A percentile compares a stretch with the other conserved stretches of the same genome.
These are phyloP conservation scores for Entelurus aequoreus DNA, from an alignment of 2,113 vertebrate species.

Conservation along the genomic window DNA sequence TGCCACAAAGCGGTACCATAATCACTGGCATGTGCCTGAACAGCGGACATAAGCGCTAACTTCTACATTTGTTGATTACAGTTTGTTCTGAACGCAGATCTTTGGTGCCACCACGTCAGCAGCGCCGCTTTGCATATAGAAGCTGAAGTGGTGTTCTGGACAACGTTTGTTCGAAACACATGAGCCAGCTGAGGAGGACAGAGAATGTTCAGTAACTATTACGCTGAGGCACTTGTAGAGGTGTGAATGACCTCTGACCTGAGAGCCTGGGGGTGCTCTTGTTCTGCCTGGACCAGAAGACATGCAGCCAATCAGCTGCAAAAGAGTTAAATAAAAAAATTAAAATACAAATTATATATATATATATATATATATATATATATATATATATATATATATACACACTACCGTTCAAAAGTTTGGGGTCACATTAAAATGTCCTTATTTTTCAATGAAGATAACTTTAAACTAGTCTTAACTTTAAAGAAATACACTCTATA, in stretches of 20 bases:
- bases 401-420: no score
- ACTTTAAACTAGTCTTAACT: no score
- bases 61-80: constrained; percentile 67
- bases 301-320: not conserved
- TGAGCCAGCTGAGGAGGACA: constrained; percentile 1
- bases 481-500: no score
- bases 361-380: no score
- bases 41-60: no score
- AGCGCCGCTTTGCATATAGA: constrained; percentile 86
- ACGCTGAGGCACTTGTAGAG: not conserved
- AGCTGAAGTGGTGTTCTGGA: constrained; percentile 79
- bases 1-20: no score
- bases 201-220: not conserved
- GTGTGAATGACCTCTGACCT: constrained; percentile 6
- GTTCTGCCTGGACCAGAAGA: rapidly evolving
- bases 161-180: constrained; percentile 74
- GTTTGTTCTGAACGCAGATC: constrained; percentile 81
- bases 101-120: constrained; percentile 81
- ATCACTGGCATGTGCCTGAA: no score
- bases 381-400: no score
- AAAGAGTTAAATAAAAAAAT: not conserved
- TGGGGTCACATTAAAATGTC: no score
- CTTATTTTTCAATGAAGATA: no score
- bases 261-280: rapidly evolving
- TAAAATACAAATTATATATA: no score